These are phyloP conservation scores for Oasisia sp. DNA, from an alignment of 2,888 invertebrate genomes.

Conservation along the genomic window DNA sequence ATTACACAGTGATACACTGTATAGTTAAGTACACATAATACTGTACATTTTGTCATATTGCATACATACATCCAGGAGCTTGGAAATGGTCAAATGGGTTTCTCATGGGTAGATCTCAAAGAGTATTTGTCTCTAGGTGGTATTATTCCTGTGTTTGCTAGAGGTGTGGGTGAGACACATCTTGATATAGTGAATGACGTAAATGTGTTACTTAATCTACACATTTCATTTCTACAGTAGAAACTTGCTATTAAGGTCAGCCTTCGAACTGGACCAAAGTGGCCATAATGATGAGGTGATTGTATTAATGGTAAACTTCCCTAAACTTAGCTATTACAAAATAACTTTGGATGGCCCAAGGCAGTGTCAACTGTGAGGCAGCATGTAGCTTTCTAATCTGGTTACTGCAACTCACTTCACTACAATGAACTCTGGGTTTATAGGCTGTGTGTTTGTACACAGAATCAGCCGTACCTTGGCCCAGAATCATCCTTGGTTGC, in stretches of 20 bases:
- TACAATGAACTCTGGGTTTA: neutral
- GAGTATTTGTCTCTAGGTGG: neutral
- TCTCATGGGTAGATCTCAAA: neutral
- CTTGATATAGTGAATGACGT: neutral
- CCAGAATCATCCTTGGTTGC: too few relatives aligned
- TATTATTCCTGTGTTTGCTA: neutral
- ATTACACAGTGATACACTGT: neutral
- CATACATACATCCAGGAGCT: neutral
- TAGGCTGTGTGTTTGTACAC: too few relatives aligned
- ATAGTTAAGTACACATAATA: neutral
- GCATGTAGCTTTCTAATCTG: neutral
- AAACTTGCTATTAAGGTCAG: too few relatives aligned
- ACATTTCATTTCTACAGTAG: too few relatives aligned
- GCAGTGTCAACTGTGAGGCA: neutral
- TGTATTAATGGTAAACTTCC: too few relatives aligned
- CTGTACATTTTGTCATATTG: neutral
- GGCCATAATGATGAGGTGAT: too few relatives aligned
- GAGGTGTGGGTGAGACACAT: neutral
- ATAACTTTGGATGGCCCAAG: too few relatives aligned
- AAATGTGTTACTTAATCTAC: neutral
- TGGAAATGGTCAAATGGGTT: neutral
- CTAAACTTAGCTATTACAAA: too few relatives aligned
- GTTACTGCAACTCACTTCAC: neutral
- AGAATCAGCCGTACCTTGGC: too few relatives aligned
- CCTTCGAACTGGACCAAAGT: too few relatives aligned